A percentile compares a stretch with the other conserved stretches of the same genome.
phyloP scores from a whole-genome alignment of 2,113 vertebrate genomes.

The Trematocara macrostoma region DNA sequence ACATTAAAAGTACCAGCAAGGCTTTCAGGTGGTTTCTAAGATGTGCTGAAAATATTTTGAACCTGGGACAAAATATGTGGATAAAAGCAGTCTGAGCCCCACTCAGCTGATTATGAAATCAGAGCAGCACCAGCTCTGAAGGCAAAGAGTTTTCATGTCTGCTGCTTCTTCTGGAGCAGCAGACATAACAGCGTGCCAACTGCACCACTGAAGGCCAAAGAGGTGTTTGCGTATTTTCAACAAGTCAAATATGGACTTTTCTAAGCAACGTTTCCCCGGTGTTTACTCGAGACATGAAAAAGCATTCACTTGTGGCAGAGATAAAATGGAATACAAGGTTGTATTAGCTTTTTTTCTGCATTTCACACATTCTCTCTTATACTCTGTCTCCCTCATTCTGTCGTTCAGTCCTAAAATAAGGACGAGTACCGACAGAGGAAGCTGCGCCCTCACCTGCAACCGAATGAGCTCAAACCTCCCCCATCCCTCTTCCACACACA shows the following conservation, averaged over 20 bases:
- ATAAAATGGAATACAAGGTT: not conserved
- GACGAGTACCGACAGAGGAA: not conserved
- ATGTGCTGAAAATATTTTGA: not conserved
- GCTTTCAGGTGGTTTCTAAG: not conserved
- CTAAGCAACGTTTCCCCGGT: not conserved
- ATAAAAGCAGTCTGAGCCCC: not conserved
- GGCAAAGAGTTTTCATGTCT: not conserved
- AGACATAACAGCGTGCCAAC: not conserved
- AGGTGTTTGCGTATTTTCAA: not conserved
- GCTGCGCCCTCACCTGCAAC: not conserved
- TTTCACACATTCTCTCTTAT: not conserved
- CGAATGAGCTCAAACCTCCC: not conserved
- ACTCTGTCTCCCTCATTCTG: not conserved
- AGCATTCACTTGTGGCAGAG: not conserved
- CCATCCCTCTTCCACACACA: not conserved
- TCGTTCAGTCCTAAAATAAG: conserved; percentile 39
- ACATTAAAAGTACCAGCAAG: not conserved
- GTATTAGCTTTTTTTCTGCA: not conserved
- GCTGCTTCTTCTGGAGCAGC: not conserved
- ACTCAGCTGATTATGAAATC: not conserved
- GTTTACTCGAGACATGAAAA: not conserved
- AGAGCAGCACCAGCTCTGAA: not conserved
- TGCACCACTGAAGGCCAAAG: not conserved
- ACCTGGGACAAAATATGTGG: not conserved
- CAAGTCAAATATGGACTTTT: not conserved